Percentiles rank a stretch among this genome's conserved stretches.
Conservation (phyloP, 2,888 invertebrate species). For the Autographa gamma region DNA sequence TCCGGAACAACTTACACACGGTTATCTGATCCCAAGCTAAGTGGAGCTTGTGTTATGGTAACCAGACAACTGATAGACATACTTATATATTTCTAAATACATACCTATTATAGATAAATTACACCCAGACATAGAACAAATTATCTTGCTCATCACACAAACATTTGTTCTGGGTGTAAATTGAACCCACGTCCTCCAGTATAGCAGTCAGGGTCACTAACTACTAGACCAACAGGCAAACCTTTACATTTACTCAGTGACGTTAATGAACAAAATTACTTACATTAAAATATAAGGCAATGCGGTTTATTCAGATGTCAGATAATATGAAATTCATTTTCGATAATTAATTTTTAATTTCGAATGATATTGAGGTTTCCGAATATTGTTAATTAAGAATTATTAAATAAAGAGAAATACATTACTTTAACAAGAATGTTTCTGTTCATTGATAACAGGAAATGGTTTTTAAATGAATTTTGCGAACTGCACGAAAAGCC, state of each 20-base stretch:
- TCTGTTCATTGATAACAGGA: not conserved
- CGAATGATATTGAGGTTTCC: not conserved
- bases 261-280: constrained; percentile 43
- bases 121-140: no score
- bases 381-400: not conserved
- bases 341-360: constrained; percentile 11
- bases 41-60: no score
- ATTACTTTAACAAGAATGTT: not conserved
- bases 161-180: no score
- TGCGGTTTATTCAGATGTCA: not conserved
- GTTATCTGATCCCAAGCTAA: no score
- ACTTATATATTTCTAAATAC: no score
- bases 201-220: no score
- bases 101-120: no score
- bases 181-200: no score
- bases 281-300: constrained; percentile 21
- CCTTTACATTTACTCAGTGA: constrained; percentile 60
- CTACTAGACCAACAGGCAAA: no score
- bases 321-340: constrained; percentile 9
- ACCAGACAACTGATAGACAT: no score
- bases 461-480: not conserved
- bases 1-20: no score
- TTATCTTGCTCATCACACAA: no score
- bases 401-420: not conserved
- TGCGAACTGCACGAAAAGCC: not conserved